Percentiles rank a stretch among this genome's conserved stretches.
Conservation (phyloP, 2,113 vertebrate species). For the Castor canadensis region DNA sequence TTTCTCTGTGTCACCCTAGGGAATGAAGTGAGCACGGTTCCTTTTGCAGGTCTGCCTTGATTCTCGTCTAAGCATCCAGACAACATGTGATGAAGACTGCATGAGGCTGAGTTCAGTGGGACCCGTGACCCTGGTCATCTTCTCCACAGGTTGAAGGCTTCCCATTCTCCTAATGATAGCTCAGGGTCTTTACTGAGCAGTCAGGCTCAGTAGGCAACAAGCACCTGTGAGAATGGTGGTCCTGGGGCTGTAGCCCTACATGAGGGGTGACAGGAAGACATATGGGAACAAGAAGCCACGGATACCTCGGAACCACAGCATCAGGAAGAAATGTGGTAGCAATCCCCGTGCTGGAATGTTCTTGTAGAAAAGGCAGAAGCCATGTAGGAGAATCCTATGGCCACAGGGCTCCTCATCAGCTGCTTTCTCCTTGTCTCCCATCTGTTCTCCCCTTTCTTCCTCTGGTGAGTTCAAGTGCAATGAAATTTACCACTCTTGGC, state of each 20-base stretch:
- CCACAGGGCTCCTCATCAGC: background rate
- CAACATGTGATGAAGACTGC: background rate
- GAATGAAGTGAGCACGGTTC: background rate
- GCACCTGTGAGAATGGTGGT: constrained; percentile 39
- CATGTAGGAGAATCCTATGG: too few relatives aligned
- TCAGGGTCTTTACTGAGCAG: background rate
- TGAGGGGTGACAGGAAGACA: background rate
- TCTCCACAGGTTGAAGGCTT: constrained; percentile 56
- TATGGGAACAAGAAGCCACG: background rate
- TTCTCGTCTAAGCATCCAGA: background rate
- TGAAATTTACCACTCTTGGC: background rate
- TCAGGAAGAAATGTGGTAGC: background rate
- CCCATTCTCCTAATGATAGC: constrained; percentile 36
- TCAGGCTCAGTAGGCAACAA: constrained; percentile 26
- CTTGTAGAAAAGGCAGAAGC: background rate
- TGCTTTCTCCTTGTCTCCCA: too few relatives aligned
- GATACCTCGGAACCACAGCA: background rate
- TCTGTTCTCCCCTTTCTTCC: background rate
- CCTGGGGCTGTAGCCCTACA: too few relatives aligned
- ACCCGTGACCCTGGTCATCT: constrained; percentile 23
- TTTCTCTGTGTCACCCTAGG: background rate
- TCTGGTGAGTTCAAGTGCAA: background rate
- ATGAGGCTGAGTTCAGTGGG: background rate
- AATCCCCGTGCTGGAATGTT: background rate
- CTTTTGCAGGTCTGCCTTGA: background rate